Base-by-base conservation (phyloP, 2,113 vertebrate genomes). In the Clarias macrocephalus region DNA sequence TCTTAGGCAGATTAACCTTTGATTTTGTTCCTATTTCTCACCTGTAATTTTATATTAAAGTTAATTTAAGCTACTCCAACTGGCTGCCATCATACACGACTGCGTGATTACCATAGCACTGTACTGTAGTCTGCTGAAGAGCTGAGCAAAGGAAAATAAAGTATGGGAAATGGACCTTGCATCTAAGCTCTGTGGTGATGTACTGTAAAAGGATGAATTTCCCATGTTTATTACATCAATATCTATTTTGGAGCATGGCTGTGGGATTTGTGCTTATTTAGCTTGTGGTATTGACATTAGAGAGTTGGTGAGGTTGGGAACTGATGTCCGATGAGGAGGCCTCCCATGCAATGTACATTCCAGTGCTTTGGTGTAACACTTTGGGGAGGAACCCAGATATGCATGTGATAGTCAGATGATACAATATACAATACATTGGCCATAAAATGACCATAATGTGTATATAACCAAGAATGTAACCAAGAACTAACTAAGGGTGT, bases 1-100 rank as follows among this genome's bases (percentile, higher is more conserved):
- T 60, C 25, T 87, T 11, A 11, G 28, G 59, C 52, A 70, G 23
- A 15, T 82, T 60, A 59, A 62, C 54, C 25, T 37, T 56, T 68
- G 33, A 60, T 59, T n/a, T 72, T 59, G 19, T 86, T 81, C 5
- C 37, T 59, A 2, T 81, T 60, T 82, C 13, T 18, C 72, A 37
- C 28, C 52, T 72, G 19, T 80, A 52, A 15, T n/a, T 77, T 37
- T 79, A 48, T 70, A 52, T 87, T 87, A 82, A 81, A 83, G 7
- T 37, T 81, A 59, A 63, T 79, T 86, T 77, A 79, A 83, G 37
- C 54, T 12, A n/a, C 28, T 80, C 42, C 15, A 66, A 81, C 75
- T 80, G 42, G n/a, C 63, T 84, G 81, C 54, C 30, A 84, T 63
- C 30, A 68, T 68, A 80, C 23, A 57, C 37, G 65, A 60, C 73